Percentiles rank a stretch among this genome's conserved stretches.
phyloP scores from a whole-genome alignment of 1,140 invertebrate species.

The Dryas iulia region DNA sequence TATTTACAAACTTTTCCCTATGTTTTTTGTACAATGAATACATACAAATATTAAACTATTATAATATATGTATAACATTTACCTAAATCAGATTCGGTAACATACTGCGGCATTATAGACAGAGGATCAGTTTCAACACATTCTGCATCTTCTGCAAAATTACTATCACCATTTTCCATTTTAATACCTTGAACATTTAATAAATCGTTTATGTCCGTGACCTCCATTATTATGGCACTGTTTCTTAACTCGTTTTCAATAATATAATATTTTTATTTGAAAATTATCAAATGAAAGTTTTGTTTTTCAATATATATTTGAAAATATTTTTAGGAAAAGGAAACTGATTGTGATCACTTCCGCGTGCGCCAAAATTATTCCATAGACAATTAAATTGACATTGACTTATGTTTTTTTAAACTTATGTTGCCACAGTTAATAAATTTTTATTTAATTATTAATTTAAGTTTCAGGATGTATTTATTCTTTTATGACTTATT shows the following conservation, averaged over 20 bases:
- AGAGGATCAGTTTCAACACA: slow-evolving; percentile 56
- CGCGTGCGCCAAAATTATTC: slow-evolving; percentile 60
- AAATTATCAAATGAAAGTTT: slow-evolving; percentile 34
- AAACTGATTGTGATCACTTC: slow-evolving; percentile 66
- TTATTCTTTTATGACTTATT: too few relatives aligned
- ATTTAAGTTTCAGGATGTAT: too few relatives aligned
- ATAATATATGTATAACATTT: slow-evolving; percentile 26
- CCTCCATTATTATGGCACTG: slow-evolving; percentile 52
- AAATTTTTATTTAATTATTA: not conserved
- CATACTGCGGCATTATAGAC: slow-evolving; percentile 71
- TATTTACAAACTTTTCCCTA: not conserved
- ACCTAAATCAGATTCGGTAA: slow-evolving; percentile 72
- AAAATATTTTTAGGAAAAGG: slow-evolving; percentile 62
- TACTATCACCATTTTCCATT: slow-evolving; percentile 64
- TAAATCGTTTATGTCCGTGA: slow-evolving; percentile 63
- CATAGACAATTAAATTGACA: slow-evolving; percentile 23
- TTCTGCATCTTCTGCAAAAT: slow-evolving; percentile 46
- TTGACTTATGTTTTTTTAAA: slow-evolving; percentile 7
- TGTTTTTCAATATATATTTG: not conserved
- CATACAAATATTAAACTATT: not conserved
- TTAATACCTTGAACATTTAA: slow-evolving; percentile 65
- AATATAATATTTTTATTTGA: slow-evolving; percentile 41
- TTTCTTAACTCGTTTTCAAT: not conserved
- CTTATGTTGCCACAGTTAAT: slow-evolving; percentile 1
- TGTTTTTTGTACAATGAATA: not conserved